Evolutionary conservation across 2,797 vertebrate genomes (phyloP).

Genomic region (Pseudomugil gertrudae): DNA sequence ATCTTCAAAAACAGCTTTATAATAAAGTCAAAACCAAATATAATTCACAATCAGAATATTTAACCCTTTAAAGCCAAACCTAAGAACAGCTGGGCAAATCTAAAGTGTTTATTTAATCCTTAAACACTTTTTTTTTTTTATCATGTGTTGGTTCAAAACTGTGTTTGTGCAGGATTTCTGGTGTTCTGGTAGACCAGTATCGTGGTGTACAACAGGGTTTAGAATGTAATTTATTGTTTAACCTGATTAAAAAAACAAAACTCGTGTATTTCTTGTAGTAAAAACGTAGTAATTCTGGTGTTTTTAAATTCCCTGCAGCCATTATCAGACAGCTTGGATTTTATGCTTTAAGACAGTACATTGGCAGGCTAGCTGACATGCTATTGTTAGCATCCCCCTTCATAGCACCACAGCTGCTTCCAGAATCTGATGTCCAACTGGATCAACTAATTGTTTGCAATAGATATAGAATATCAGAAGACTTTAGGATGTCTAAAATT

Average conservation of each 20-base stretch:
- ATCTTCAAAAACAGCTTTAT: background rate
- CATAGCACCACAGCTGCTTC: background rate
- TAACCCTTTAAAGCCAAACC: too few species aligned
- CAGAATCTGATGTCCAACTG: background rate
- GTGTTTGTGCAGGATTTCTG: too few species aligned
- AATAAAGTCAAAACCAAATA: background rate
- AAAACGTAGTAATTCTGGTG: background rate
- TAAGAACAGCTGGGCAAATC: too few species aligned
- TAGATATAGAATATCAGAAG: background rate
- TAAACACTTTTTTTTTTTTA: too few species aligned
- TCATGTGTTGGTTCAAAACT: too few species aligned
- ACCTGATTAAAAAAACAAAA: background rate
- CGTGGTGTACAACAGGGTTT: too few species aligned
- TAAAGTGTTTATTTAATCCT: too few species aligned
- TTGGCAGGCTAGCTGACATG: background rate
- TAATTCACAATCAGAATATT: background rate
- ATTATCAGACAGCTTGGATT: background rate
- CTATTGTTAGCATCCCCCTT: background rate
- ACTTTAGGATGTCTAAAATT: conserved; percentile 7
- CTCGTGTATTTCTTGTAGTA: background rate
- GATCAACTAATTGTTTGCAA: background rate
- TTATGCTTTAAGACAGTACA: background rate
- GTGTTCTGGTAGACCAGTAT: too few species aligned
- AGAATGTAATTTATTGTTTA: too few species aligned
- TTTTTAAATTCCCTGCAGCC: background rate